Evolutionary conservation across 1,140 invertebrate species (phyloP), one percentile per base, ranked within the genome.

Genomic region (Arion vulgaris): DNA sequence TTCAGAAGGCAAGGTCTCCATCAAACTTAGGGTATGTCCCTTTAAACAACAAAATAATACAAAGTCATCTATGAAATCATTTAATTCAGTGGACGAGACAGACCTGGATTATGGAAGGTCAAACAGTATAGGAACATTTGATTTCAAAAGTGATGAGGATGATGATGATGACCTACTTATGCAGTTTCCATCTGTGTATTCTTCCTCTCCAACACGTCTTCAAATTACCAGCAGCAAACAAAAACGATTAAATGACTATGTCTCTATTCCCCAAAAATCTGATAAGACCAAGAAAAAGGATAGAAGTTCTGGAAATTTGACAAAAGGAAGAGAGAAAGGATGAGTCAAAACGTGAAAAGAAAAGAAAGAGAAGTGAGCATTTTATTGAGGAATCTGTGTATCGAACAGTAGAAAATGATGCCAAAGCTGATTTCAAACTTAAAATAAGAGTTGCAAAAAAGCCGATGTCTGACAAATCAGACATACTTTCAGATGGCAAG

Each of bases 61-160:
- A 36, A 81, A 81, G 80, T 45, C 68, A 39, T 41, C n/a, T 41
- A 34, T 62, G 34, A 81, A 81, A 62, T 53, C 49, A 11, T 41
- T 32, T 53, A 15, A 51, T 72, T 71, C 78, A n/a, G 62, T 80
- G n/a, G 71, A 72, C 39, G 71, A 81, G 41, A 13, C 49, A 23
- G 51, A 81, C 11, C 19, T 73, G n/a, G 38, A 34, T 23, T 49
- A 57, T 39, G 34, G 80, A 19, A 85, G 84, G 80, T 72, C 79
- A n/a, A 83, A 81, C 82, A 84, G 57, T 75, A 79, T 75, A 19
- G 78, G 85, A 75, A 86, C 87, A 0, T 89, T 88, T 86, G 89
- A 89, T 81, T 90, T 89, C 82, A 84, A 86, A 74, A 90, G 89
- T 88, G 89, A 89, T 81, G 90, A 90, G 80, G 85, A 87, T 53